Conservation (phyloP, 2,888 invertebrate species). For the Caenorhabditis doughertyi region DNA sequence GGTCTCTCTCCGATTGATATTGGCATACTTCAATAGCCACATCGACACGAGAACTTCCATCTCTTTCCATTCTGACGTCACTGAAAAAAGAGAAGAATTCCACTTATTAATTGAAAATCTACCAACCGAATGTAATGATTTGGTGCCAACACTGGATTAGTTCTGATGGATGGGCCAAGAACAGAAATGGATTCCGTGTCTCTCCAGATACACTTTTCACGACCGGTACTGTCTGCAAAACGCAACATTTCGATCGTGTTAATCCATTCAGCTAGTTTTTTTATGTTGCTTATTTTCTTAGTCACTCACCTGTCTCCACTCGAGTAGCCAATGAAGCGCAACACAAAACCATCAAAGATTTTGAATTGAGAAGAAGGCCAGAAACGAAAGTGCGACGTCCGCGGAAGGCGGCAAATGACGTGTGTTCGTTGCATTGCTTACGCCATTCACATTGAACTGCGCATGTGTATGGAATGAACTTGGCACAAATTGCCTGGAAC, state of each 20-base stretch:
- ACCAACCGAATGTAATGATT: conserved; percentile 75
- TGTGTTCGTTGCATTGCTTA: conserved; percentile 74
- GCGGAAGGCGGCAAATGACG: conserved; percentile 75
- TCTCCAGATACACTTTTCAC: conserved; percentile 76
- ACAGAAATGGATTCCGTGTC: conserved; percentile 74
- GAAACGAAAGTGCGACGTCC: conserved; percentile 81
- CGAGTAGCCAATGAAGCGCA: conserved; percentile 80
- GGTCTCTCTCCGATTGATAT: conserved; percentile 70
- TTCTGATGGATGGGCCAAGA: conserved; percentile 74
- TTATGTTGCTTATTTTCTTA: conserved; percentile 5
- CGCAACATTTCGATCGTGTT: conserved; percentile 49
- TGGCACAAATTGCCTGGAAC: conserved; percentile 81
- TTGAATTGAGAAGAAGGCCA: conserved; percentile 79
- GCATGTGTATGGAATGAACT: conserved; percentile 78
- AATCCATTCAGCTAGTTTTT: conserved; percentile 34
- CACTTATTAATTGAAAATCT: neutral
- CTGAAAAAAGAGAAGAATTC: conserved; percentile 53
- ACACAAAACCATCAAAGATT: conserved; percentile 79
- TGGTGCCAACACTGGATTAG: conserved; percentile 75
- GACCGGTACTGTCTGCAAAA: conserved; percentile 67
- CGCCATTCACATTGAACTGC: conserved; percentile 79
- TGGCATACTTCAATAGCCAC: conserved; percentile 74
- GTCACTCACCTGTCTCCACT: conserved; percentile 72
- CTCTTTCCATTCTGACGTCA: conserved; percentile 71
- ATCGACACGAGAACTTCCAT: conserved; percentile 74